phyloP scores from a whole-genome alignment of 2,113 vertebrate genomes.

The Hepsetus odoe region DNA sequence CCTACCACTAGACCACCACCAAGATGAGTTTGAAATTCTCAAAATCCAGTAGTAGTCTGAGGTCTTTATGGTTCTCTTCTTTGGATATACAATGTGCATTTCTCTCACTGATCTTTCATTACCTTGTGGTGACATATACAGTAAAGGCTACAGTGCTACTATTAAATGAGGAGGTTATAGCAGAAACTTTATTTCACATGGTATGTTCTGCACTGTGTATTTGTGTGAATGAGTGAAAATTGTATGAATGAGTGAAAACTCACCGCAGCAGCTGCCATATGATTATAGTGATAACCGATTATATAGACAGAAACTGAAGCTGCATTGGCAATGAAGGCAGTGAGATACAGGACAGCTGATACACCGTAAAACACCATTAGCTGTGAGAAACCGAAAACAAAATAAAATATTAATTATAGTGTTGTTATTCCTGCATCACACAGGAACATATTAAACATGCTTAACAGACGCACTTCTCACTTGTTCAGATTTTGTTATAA shows the following conservation, averaged over 20 bases:
- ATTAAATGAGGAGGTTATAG: too few species aligned
- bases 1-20: too few species aligned
- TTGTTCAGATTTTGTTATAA: neutral
- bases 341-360: slow-evolving; percentile 81
- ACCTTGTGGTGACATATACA: neutral
- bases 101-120: neutral
- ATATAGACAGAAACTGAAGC: slow-evolving; percentile 54
- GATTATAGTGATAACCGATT: slow-evolving; percentile 58
- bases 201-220: slow-evolving; percentile 3
- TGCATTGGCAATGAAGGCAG: slow-evolving; percentile 81
- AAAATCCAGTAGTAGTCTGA: neutral
- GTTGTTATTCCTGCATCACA: neutral
- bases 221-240: neutral
- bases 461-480: neutral
- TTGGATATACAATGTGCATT: neutral
- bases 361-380: slow-evolving; percentile 77
- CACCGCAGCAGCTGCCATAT: slow-evolving; percentile 81
- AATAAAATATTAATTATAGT: neutral
- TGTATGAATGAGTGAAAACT: too few species aligned
- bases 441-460: neutral
- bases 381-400: slow-evolving; percentile 68
- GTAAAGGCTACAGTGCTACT: neutral
- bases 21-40: neutral
- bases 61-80: neutral
- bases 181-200: neutral